Evolutionary conservation across 2,888 invertebrate genomes (phyloP), one percentile per base, ranked within the genome.

Genomic region (Nudaria mundana): DNA sequence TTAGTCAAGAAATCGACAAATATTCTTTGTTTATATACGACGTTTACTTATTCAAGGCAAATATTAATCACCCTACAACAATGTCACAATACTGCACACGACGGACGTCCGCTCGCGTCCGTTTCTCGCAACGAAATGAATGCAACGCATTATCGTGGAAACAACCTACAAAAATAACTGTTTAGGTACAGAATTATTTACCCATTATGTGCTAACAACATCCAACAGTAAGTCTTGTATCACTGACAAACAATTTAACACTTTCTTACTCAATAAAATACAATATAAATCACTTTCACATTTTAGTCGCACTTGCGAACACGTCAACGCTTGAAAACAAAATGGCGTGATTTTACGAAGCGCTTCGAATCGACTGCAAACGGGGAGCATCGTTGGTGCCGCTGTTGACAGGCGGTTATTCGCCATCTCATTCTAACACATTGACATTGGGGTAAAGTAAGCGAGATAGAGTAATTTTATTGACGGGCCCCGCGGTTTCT

Each of bases 271-370:
- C 22, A 37, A 26, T 32, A 29, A 37, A 15, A 40, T 40, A 38
- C 7, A 34, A 36, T 37, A n/a, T n/a, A n/a, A n/a, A n/a, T 37
- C 46, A 35, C 50, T 48, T 56, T 51, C 52, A 53, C 44, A 54
- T 56, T 56, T 53, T 47, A 28, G 22, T 16, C 8, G 32, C 52
- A 65, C 66, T 54, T 56, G 52, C 38, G 56, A 44, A 52, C 67
- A 50, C 63, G 54, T 53, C 60, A 65, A 61, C 54, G 67, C 62
- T 52, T 55, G 33, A 54, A 62, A 56, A 66, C 61, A 63, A 65
- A 65, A 63, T 64, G 66, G 64, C 63, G 66, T 24, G 3, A 46
- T 43, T 37, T 49, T 16, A 28, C 30, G 24, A 11, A 31, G 22
- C 34, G 29, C 18, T 20, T 15, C n/a, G 25, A 32, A 48, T 38